phyloP scores from a whole-genome alignment of 2,888 invertebrate genomes.

The Atherix ibis region DNA sequence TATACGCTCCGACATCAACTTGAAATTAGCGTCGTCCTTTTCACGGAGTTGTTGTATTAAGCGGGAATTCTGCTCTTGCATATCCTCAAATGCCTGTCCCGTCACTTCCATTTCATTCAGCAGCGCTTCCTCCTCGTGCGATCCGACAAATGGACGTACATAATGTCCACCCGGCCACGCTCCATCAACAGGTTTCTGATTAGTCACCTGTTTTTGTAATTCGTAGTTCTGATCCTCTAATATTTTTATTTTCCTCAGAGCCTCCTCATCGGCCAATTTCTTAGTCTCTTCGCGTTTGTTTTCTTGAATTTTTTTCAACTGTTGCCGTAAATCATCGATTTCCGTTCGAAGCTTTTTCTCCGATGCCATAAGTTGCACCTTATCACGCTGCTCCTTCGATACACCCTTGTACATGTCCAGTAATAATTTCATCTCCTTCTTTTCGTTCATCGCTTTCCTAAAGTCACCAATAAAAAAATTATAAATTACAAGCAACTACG shows the following conservation, averaged over 20 bases:
- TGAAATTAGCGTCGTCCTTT: constrained; percentile 97
- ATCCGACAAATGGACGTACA: constrained; percentile 53
- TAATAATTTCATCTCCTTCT: constrained; percentile 85
- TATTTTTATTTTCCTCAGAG: constrained; percentile 82
- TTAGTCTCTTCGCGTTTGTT: constrained; percentile 81
- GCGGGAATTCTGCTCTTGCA: constrained; percentile 96
- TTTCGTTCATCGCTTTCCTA: constrained; percentile 85
- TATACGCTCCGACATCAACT: constrained; percentile 93
- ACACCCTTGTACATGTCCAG: constrained; percentile 97
- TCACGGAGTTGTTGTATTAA: constrained; percentile 89
- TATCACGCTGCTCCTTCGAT: constrained; percentile 89
- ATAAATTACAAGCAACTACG: no score
- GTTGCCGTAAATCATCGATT: constrained; percentile 72
- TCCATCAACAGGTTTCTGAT: constrained; percentile 55
- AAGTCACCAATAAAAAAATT: no score
- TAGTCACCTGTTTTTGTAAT: constrained; percentile 78
- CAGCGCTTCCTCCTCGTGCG: constrained; percentile 85
- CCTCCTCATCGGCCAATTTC: constrained; percentile 88
- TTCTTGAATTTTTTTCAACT: constrained; percentile 78
- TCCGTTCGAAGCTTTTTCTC: constrained; percentile 84
- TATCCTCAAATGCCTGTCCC: constrained; percentile 97
- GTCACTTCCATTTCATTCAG: constrained; percentile 99
- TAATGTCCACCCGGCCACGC: constrained; percentile 39
- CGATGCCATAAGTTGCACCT: constrained; percentile 89
- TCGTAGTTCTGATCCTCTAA: constrained; percentile 87